Evolutionary conservation across 2,113 vertebrate genomes (phyloP).

Genomic region (Bufo gargarizans): DNA sequence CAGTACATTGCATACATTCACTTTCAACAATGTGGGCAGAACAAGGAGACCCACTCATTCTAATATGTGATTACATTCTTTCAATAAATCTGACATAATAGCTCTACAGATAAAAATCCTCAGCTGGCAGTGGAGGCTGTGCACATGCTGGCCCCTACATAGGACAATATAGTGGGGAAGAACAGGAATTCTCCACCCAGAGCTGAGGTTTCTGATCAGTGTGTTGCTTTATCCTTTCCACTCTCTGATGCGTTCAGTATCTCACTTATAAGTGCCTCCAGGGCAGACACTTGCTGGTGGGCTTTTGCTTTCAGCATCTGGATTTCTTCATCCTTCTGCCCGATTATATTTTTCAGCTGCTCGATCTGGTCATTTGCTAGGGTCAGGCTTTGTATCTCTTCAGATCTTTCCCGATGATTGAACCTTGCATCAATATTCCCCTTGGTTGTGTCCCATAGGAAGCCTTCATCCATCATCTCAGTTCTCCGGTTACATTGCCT

Average conservation of each 20-base stretch:
- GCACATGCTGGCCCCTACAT: too few relatives aligned
- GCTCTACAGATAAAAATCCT: too few relatives aligned
- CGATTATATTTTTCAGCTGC: background rate
- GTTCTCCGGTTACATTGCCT: background rate
- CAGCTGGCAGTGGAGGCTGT: too few relatives aligned
- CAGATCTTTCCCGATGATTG: background rate
- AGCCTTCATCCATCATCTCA: background rate
- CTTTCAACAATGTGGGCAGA: too few relatives aligned
- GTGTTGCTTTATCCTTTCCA: background rate
- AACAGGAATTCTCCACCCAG: too few relatives aligned
- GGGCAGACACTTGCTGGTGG: too few relatives aligned
- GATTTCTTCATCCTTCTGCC: background rate
- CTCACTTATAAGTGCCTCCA: background rate
- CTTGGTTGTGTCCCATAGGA: background rate
- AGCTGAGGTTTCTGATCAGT: too few relatives aligned
- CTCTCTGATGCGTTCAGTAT: background rate
- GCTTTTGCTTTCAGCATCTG: background rate
- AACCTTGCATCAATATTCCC: background rate
- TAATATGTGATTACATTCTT: too few relatives aligned
- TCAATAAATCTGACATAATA: too few relatives aligned
- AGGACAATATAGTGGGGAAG: too few relatives aligned
- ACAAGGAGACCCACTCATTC: too few relatives aligned
- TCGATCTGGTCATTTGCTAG: background rate
- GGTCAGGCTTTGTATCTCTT: background rate
- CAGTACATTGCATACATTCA: too few relatives aligned